These are phyloP conservation scores for Canis aureus DNA, from an alignment of 2,113 vertebrate species.

Conservation along the genomic window DNA sequence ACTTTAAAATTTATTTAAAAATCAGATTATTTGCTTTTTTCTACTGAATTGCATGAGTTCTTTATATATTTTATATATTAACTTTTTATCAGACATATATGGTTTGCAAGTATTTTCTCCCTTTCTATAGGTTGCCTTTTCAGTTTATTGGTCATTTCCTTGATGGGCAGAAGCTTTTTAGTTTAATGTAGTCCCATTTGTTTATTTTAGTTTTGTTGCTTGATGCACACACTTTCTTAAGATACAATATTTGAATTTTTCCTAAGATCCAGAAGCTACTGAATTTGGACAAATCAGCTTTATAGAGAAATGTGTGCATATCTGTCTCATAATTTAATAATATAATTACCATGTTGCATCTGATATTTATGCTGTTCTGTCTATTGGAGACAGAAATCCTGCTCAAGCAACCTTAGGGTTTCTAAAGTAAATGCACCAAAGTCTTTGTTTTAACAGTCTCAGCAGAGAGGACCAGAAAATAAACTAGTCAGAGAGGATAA, in stretches of 20 bases:
- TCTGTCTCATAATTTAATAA: neutral
- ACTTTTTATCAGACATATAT: neutral
- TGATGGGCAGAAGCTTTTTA: neutral
- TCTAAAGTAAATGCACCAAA: neutral
- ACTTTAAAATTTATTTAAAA: neutral
- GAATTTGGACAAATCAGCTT: constrained; percentile 7
- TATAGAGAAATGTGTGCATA: neutral
- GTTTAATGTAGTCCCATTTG: neutral
- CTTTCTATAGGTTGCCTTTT: neutral
- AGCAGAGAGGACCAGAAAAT: neutral
- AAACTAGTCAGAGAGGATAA: neutral
- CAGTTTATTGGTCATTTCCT: neutral
- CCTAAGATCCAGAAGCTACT: neutral
- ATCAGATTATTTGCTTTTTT: neutral
- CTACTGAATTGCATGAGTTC: neutral
- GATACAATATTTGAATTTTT: neutral
- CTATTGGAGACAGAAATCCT: neutral
- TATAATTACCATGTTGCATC: neutral
- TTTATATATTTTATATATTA: neutral
- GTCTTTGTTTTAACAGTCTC: constrained; percentile 20
- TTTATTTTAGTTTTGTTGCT: neutral
- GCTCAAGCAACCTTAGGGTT: neutral
- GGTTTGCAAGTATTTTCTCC: neutral
- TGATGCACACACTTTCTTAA: neutral
- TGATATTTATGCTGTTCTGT: neutral